Evolutionary conservation across 2,797 vertebrate genomes (phyloP), one percentile per base, ranked within the genome.

Genomic region (Crenuchus spilurus): DNA sequence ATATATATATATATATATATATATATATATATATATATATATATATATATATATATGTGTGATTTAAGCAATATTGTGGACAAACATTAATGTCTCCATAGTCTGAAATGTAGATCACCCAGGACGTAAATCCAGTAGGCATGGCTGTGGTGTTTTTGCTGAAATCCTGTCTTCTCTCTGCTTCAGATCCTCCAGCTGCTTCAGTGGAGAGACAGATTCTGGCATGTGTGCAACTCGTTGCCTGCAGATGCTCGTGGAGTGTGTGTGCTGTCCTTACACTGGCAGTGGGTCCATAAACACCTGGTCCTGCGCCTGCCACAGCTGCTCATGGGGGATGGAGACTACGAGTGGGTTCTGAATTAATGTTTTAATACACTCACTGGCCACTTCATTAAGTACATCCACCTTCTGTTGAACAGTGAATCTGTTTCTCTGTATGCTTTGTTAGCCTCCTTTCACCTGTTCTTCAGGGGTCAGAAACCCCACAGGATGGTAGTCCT

Each of bases 271-370:
- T 94, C 96, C 1, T 88, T 99, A 65, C 97, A 99, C 85, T 99
- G 98, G 97, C 95, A 96, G 82, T 99, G 98, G 98, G 92, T 99
- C 70, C 92, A 93, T 81, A 99, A 99, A 58, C 93, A 96, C 80
- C 88, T 97, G 14, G 90, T 97, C 74, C 80, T 84, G 39, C 91
- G 90, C 18, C 88, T 96, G 57, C 94, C 96, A 5, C 91, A 91
- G 71, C 92, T 96, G 61, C 89, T 98, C 64, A 82, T 91, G 58
- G 95, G 93, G 80, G 92, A 93, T 2, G 84, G 90, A 64, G 84
- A 90, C 30, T 89, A 92, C 6, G 95, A 96, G 96, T 98, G 90
- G 90, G 89, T 73, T 6, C 13, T 42, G 4, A 63, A 22, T 16
- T 63, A 14, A 22, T 54, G 11, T 5, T 16, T 14, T 30, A 6